Percentiles rank a stretch among this genome's conserved stretches.
phyloP scores from a whole-genome alignment of 2,797 vertebrate genomes.

The Artibeus lituratus region DNA sequence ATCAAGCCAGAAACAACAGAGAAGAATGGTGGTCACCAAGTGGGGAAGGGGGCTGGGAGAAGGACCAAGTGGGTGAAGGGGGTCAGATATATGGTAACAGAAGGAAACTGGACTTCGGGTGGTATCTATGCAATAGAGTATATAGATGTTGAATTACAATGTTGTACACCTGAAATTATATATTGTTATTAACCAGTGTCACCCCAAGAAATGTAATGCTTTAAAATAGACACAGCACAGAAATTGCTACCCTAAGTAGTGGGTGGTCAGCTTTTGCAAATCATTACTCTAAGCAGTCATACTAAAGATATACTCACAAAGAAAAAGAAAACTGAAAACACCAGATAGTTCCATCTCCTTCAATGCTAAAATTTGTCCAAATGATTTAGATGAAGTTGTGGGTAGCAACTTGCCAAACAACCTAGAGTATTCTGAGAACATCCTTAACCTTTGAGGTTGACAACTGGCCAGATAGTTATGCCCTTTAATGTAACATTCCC shows the following conservation, averaged over 20 bases:
- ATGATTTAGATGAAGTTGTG: constrained; percentile 22
- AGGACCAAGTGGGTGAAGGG: not conserved
- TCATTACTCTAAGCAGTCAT: not conserved
- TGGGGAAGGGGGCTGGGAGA: not conserved
- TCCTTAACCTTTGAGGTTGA: constrained; percentile 49
- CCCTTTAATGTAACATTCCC: not conserved
- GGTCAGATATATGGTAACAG: not conserved
- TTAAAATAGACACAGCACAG: not conserved
- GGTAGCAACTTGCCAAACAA: constrained; percentile 12
- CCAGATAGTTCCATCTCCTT: not conserved
- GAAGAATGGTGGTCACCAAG: not conserved
- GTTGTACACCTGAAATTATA: not conserved
- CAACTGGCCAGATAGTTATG: constrained; percentile 8
- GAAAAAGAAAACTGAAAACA: not conserved
- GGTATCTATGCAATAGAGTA: not conserved
- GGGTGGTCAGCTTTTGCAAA: not conserved
- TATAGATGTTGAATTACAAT: not conserved
- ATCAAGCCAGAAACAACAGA: not conserved
- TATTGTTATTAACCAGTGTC: not conserved
- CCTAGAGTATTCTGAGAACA: constrained; percentile 33
- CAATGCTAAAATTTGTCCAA: not conserved
- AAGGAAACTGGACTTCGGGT: not conserved
- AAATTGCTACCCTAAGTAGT: not conserved
- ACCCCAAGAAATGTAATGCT: not conserved
- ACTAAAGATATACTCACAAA: not conserved